phyloP scores from a whole-genome alignment of 2,888 invertebrate genomes.

The Pemphredon lugubris region DNA sequence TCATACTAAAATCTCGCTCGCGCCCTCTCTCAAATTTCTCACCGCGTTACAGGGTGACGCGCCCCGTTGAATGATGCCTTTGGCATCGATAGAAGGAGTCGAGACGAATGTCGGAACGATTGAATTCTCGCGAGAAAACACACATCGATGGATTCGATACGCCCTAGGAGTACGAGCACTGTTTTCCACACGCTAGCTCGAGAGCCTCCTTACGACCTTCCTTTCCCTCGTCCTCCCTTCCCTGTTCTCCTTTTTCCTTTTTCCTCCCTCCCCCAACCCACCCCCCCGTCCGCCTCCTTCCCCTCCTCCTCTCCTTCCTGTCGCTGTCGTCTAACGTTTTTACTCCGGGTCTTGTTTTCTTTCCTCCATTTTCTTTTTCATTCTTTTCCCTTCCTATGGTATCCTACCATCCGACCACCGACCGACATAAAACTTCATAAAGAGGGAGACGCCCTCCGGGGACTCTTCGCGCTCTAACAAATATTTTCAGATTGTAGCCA shows the following conservation, averaged over 20 bases:
- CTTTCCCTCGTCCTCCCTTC: not conserved
- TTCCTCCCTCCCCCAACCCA: not conserved
- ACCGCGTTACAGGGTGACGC: not conserved
- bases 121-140: conserved; percentile 49
- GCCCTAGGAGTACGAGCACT: conserved; percentile 9
- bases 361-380: conserved; percentile 16
- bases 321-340: conserved; percentile 46
- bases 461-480: conserved; percentile 58
- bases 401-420: conserved; percentile 46
- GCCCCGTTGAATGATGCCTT: not conserved
- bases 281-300: conserved; percentile 1
- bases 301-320: conserved; percentile 4
- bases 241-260: not conserved
- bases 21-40: not conserved
- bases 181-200: conserved; percentile 44
- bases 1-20: too few relatives aligned
- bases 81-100: not conserved
- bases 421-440: conserved; percentile 69
- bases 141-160: conserved; percentile 38
- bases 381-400: conserved; percentile 15
- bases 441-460: conserved; percentile 56
- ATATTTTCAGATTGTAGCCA: conserved; percentile 64
- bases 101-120: conserved; percentile 26
- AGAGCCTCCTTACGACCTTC: conserved; percentile 36
- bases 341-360: conserved; percentile 19